Percentiles rank a stretch among this genome's conserved stretches.
These are phyloP conservation scores for Forficula auricularia DNA, from an alignment of 1,140 invertebrate genomes.

Conservation along the genomic window DNA sequence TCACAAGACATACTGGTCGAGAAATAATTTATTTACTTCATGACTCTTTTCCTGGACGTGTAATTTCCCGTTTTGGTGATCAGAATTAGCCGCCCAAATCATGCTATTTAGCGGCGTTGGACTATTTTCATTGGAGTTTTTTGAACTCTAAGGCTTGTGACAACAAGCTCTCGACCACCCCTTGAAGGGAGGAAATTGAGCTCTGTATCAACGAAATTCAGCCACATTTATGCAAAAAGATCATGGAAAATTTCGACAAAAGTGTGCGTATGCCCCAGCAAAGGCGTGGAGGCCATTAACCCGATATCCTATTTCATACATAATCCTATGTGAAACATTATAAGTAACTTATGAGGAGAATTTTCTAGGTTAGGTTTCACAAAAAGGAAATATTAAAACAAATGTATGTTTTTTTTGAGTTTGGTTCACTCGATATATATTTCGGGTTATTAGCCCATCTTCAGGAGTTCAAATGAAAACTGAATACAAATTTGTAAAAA, in stretches of 20 bases:
- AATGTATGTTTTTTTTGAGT: too few relatives aligned
- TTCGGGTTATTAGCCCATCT: too few relatives aligned
- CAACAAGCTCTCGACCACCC: constrained; percentile 15
- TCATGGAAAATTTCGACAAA: constrained; percentile 7
- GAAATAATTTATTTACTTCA: not conserved
- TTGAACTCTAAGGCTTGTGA: constrained; percentile 10
- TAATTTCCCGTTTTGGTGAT: not conserved
- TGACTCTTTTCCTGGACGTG: not conserved
- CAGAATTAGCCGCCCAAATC: not conserved
- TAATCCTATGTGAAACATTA: too few relatives aligned
- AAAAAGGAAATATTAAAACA: too few relatives aligned
- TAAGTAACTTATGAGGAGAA: too few relatives aligned
- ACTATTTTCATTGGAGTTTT: not conserved
- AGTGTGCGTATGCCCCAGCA: too few relatives aligned
- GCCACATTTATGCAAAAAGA: constrained; percentile 14
- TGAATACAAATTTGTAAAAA: too few relatives aligned
- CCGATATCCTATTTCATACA: too few relatives aligned
- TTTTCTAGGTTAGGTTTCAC: too few relatives aligned
- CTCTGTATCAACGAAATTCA: constrained; percentile 16
- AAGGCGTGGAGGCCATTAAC: too few relatives aligned
- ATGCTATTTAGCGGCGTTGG: not conserved
- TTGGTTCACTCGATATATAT: too few relatives aligned
- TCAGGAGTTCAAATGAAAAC: too few relatives aligned
- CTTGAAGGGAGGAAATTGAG: constrained; percentile 15
- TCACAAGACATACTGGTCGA: not conserved